phyloP scores from a whole-genome alignment of 2,113 vertebrate species.

The Perca flavescens region DNA sequence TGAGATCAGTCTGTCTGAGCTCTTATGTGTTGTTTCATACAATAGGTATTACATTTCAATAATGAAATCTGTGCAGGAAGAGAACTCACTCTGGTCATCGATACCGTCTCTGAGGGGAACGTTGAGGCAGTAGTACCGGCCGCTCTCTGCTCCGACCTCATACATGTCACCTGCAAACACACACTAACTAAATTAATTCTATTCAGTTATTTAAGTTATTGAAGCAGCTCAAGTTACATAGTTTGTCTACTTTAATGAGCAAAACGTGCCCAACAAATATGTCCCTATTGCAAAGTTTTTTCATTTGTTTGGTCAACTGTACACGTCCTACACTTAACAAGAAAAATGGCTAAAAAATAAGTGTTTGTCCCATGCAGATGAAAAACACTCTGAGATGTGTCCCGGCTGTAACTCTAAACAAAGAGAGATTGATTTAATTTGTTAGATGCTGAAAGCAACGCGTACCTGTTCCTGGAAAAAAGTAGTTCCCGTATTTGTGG shows the following conservation, averaged over 20 bases:
- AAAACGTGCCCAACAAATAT: not conserved
- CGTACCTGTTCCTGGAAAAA: constrained; percentile 97
- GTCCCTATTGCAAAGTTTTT: not conserved
- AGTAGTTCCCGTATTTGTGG: constrained; percentile 99
- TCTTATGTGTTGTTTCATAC: no score
- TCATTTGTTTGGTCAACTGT: no score
- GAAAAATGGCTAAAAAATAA: not conserved
- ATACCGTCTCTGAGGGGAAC: constrained; percentile 97
- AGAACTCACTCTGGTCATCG: constrained; percentile 95
- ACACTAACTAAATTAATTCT: not conserved
- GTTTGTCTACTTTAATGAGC: not conserved
- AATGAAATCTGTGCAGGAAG: not conserved
- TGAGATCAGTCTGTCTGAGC: no score
- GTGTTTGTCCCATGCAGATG: not conserved
- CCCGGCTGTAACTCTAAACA: not conserved
- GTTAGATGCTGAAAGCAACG: not conserved
- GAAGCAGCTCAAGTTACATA: not conserved
- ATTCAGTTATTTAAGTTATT: no score
- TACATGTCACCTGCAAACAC: constrained; percentile 94
- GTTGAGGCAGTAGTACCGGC: constrained; percentile 97
- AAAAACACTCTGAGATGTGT: not conserved
- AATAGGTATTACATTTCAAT: not conserved
- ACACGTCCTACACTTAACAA: not conserved
- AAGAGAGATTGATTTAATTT: not conserved
- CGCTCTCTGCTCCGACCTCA: constrained; percentile 97